Evolutionary conservation across 1,140 invertebrate genomes (phyloP), one percentile per base, ranked within the genome.

Genomic region (Aethina tumida): DNA sequence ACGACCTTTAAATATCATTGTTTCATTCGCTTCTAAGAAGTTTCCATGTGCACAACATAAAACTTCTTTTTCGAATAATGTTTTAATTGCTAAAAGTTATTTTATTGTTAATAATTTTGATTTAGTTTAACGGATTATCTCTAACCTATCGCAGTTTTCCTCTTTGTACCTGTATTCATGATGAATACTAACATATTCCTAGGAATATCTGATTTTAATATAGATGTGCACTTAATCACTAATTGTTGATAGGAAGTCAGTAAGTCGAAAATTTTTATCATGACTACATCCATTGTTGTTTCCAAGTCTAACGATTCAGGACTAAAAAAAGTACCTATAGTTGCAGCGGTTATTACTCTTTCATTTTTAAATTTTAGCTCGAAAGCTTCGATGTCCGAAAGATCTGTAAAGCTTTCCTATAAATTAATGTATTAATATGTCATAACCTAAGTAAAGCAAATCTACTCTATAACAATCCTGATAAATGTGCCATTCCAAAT

Each of bases 181-280:
- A 76, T 39, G 45, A 62, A 59, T 5, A 65, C 47, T 7, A 76
- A 44, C 65, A 75, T 72, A 15, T 54, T 53, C 43, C 73, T 59
- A n/a, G 66, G 64, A 39, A 76, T 67, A 12, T 64, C 63, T 25
- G 69, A 66, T 1, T 74, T 74, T 2, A 76, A 55, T 0, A 75
- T 66, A 0, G 72, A 63, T 2, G 67, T 67, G 38, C 68, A 71
- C 56, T 77, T 77, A 2, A 76, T 43, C 2, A 77, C 38, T 35
- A 71, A 56, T 48, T 76, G 72, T 55, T 75, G 72, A 27, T 69
- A 64, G 0, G 70, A 63, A 5, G 62, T 66, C 32, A 77, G 50
- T 0, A 66, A 67, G 43, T 75, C 73, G 41, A 70, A 74, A 0
- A 67, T 62, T 49, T 68, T 70, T 46, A 74, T 45, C 10, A 74